Percentiles rank a stretch among this genome's conserved stretches.
These are phyloP conservation scores for Elysia crispata DNA, from an alignment of 2,888 invertebrate genomes.

Conservation along the genomic window DNA sequence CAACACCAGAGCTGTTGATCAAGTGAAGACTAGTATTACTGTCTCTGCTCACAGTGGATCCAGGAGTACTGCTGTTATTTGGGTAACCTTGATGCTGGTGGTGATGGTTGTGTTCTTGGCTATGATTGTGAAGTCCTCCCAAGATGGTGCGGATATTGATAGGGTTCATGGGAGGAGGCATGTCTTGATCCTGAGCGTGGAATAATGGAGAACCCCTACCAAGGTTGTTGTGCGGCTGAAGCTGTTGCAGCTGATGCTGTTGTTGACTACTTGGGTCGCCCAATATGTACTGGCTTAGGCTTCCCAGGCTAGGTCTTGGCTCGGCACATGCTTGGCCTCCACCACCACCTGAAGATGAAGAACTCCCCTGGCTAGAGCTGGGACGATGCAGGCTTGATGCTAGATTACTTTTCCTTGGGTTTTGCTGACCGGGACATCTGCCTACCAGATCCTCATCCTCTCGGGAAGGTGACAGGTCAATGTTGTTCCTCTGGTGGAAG, in stretches of 20 bases:
- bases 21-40: slow-evolving; percentile 51
- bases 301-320: slow-evolving; percentile 60
- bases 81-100: not conserved
- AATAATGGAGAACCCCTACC: slow-evolving; percentile 18
- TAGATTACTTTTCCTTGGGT: slow-evolving; percentile 53
- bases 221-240: slow-evolving; percentile 42
- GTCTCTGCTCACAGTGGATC: slow-evolving; percentile 46
- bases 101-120: not conserved
- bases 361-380: slow-evolving; percentile 65
- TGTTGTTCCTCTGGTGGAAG: slow-evolving; percentile 63
- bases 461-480: slow-evolving; percentile 71
- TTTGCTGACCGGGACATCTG: slow-evolving; percentile 65
- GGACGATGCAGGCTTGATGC: slow-evolving; percentile 64
- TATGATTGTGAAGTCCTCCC: slow-evolving; percentile 57
- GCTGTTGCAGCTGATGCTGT: too few relatives aligned
- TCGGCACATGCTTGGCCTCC: slow-evolving; percentile 49
- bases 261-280: slow-evolving; percentile 44
- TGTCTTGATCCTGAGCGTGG: slow-evolving; percentile 39
- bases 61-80: slow-evolving; percentile 16
- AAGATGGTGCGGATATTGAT: slow-evolving; percentile 67
- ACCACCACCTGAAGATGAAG: slow-evolving; percentile 56
- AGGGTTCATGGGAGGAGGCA: slow-evolving; percentile 71
- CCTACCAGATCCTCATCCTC: slow-evolving; percentile 69
- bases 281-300: slow-evolving; percentile 68
- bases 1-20: slow-evolving; percentile 9